Conservation (phyloP, 2,113 vertebrate species). For the Natator depressus region DNA sequence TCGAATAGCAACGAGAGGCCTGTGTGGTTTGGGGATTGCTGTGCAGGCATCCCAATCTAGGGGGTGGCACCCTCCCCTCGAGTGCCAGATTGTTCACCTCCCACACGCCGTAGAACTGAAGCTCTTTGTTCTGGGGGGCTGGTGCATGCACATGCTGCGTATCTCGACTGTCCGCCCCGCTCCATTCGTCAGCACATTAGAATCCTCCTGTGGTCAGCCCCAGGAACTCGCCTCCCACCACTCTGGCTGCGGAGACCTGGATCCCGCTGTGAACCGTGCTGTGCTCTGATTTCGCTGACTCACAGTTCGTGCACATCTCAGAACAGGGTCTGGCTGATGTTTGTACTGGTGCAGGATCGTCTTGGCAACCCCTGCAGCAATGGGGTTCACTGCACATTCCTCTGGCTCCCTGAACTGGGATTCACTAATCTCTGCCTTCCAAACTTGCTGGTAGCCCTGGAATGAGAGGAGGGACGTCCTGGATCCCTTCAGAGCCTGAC, state of each 20-base stretch:
- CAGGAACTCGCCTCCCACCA: neutral
- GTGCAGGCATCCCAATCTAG: neutral
- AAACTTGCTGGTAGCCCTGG: neutral
- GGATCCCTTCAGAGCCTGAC: neutral
- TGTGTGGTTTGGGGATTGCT: neutral
- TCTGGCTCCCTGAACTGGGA: neutral
- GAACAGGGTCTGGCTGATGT: neutral
- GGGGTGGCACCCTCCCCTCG: neutral
- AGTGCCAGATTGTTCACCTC: neutral
- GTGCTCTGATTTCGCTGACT: rapidly evolving
- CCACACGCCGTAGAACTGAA: rapidly evolving
- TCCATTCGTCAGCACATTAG: neutral
- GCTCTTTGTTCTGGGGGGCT: neutral
- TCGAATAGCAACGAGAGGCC: neutral
- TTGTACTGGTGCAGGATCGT: neutral
- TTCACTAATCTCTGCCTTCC: neutral
- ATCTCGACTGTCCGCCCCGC: neutral
- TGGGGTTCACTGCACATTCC: neutral
- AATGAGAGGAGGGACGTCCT: no score
- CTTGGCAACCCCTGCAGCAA: neutral
- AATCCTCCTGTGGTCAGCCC: neutral
- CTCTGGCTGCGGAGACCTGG: neutral
- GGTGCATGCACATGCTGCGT: neutral
- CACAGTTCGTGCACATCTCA: neutral
- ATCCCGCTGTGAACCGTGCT: neutral